These are phyloP conservation scores for Plestiodon gilberti DNA, from an alignment of 2,113 vertebrate genomes.

Conservation along the genomic window DNA sequence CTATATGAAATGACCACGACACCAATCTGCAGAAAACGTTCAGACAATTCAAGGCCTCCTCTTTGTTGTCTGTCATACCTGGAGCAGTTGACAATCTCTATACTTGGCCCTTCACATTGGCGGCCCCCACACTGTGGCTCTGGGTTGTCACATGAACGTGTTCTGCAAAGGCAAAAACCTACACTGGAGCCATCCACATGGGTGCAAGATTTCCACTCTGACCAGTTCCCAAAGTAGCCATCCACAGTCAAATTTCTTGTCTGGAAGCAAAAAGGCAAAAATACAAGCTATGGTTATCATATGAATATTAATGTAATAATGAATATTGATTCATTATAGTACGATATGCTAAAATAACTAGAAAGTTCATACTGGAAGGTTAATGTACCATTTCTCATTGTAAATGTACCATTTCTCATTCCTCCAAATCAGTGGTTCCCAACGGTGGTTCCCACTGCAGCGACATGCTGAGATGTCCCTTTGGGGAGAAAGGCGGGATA, in stretches of 20 bases:
- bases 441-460: too few species aligned
- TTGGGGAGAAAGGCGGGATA: too few species aligned
- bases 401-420: too few species aligned
- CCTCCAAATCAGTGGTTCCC: too few species aligned
- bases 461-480: too few species aligned
- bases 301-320: conserved; percentile 16
- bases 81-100: conserved; percentile 96
- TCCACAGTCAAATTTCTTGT: conserved; percentile 92
- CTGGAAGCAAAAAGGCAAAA: conserved; percentile 71
- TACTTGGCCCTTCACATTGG: conserved; percentile 87
- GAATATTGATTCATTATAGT: conserved; percentile 9
- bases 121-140: conserved; percentile 90
- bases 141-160: conserved; percentile 88
- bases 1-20: not conserved
- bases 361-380: not conserved
- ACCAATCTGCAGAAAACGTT: not conserved
- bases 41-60: not conserved
- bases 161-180: conserved; percentile 91
- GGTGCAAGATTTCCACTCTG: conserved; percentile 86
- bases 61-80: conserved; percentile 76
- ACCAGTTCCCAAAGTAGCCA: conserved; percentile 88
- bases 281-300: not conserved
- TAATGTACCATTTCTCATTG: too few species aligned
- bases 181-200: conserved; percentile 83
- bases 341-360: not conserved